These are phyloP conservation scores for Caenorhabditis sp. DNA, from an alignment of 2,888 invertebrate species.

Conservation along the genomic window DNA sequence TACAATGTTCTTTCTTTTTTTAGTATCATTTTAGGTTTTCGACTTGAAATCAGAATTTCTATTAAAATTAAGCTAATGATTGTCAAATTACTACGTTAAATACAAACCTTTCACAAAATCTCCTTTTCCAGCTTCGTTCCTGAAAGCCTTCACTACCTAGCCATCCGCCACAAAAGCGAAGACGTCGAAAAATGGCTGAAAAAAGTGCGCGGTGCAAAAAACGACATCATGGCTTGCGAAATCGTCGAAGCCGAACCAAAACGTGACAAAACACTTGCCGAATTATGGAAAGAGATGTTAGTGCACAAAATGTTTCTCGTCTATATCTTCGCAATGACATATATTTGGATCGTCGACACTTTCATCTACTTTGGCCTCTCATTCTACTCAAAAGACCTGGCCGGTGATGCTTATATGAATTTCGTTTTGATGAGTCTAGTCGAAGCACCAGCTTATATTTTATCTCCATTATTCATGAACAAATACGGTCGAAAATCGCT, in stretches of 20 bases:
- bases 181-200: slow-evolving; percentile 47
- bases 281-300: slow-evolving; percentile 24
- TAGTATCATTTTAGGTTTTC: too few species aligned
- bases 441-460: slow-evolving; percentile 62
- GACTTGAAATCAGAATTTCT: too few species aligned
- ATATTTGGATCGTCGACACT: slow-evolving; percentile 58
- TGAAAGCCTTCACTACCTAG: slow-evolving; percentile 56
- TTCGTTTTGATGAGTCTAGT: slow-evolving; percentile 61
- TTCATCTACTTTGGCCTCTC: slow-evolving; percentile 68
- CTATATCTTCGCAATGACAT: slow-evolving; percentile 49
- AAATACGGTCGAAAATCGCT: slow-evolving; percentile 44
- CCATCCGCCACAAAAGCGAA: slow-evolving; percentile 26
- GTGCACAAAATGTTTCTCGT: slow-evolving; percentile 46
- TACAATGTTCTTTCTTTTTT: too few species aligned
- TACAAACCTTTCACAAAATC: not conserved
- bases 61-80: too few species aligned
- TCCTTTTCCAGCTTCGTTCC: slow-evolving; percentile 44
- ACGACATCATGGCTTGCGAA: slow-evolving; percentile 20
- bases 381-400: slow-evolving; percentile 59
- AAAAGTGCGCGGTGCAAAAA: slow-evolving; percentile 27
- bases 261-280: slow-evolving; percentile 1
- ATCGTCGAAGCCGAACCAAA: slow-evolving; percentile 16
- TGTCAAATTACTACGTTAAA: not conserved
- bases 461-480: slow-evolving; percentile 58
- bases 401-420: slow-evolving; percentile 63